Evolutionary conservation across 2,113 vertebrate genomes (phyloP), one percentile per base, ranked within the genome.

Genomic region (Spheniscus mendiculus): DNA sequence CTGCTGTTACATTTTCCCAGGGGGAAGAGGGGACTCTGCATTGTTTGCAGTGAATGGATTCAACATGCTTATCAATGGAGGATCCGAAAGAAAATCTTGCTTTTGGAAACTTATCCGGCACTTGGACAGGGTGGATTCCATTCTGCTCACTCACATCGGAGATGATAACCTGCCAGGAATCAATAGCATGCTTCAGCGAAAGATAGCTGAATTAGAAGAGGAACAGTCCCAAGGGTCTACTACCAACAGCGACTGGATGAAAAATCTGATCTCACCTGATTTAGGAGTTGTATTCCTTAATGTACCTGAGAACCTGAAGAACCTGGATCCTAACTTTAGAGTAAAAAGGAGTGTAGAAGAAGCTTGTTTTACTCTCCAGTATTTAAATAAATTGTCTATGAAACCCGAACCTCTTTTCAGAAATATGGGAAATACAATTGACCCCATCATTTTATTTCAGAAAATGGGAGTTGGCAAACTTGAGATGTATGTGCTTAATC

Each of bases 51-150:
- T 99, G 66, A 99, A 99, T 9, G 99, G 99, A 67, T 99, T 99
- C 97, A 99, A 99, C 78, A 99, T 99, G 99, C 99, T 99, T 58
- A 99, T 99, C 90, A 99, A 99, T 3, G 99, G 99, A 58, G 99
- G 99, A 53, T 99, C 99, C 0, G 99, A 99, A 96, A 98, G 99
- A 91, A 99, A 99, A 96, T 99, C 99, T 6, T 99, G 99, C 95
- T 99, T 99, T 96, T 99, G 99, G 99, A 99, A 99, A 97, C 98
- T 99, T 93, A 99, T 99, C 67, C 98, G 99, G 45, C 99, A 99
- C 94, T 97, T 99, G 81, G 99, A 99, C 97, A 98, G 99, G 34
- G 99, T 99, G 19, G 99, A 99, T 97, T 99, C 99, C 65, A 99
- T 99, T 97, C 98, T 99, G 18, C 98, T 99, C 87, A 99, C 99